Evolutionary conservation across 2,113 vertebrate species (phyloP).

Genomic region (Arizona elegans): DNA sequence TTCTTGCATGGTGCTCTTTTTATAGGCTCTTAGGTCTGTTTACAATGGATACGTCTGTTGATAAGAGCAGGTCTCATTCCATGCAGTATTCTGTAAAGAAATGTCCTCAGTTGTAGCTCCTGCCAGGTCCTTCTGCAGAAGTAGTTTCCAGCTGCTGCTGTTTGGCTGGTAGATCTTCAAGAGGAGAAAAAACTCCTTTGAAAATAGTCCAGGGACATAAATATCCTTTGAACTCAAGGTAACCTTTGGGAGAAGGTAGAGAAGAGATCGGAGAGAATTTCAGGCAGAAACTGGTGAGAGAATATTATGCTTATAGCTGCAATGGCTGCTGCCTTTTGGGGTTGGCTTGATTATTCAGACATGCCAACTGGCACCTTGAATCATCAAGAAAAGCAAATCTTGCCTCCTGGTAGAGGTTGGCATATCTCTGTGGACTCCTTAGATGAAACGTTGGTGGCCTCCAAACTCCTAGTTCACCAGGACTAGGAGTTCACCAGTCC

Average conservation of each 20-base stretch:
- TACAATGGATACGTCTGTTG: not conserved
- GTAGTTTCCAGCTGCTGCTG: not conserved
- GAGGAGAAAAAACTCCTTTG: not conserved
- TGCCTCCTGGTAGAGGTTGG: not conserved
- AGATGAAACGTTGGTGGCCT: not conserved
- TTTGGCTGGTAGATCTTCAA: not conserved
- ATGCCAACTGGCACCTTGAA: not conserved
- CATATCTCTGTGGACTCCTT: not conserved
- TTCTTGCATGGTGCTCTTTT: not conserved
- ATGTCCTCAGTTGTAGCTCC: not conserved
- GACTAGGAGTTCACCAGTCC: too few relatives aligned
- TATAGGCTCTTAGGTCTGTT: too few relatives aligned
- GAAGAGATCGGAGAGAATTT: not conserved
- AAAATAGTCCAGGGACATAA: not conserved
- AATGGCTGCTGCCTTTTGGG: not conserved
- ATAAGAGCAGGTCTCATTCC: not conserved
- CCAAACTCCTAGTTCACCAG: not conserved
- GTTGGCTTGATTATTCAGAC: not conserved
- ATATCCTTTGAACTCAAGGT: not conserved
- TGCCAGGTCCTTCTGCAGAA: not conserved
- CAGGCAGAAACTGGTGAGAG: not conserved
- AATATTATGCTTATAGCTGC: not conserved
- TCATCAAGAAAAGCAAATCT: not conserved
- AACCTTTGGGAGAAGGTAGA: not conserved
- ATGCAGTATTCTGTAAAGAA: not conserved